These are phyloP conservation scores for Caenorhabditis brenneri DNA, from an alignment of 1,140 invertebrate genomes.

Conservation along the genomic window DNA sequence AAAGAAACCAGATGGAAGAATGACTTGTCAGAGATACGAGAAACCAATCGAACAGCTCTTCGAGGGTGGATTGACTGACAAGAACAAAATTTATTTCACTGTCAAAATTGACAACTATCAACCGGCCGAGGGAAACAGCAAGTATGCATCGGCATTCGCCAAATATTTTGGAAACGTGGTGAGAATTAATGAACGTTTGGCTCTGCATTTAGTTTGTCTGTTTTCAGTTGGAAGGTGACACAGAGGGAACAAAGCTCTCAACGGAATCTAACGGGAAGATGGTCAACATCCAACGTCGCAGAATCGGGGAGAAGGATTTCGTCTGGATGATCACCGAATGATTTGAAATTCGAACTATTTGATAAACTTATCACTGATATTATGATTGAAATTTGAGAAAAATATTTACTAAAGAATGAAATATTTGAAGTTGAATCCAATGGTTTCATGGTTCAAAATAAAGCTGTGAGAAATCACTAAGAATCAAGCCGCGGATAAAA, in stretches of 20 bases:
- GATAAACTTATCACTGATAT: no score
- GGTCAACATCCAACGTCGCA: not conserved
- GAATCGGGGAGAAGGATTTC: not conserved
- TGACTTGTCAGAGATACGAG: not conserved
- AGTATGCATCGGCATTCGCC: not conserved
- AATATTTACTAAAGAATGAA: no score
- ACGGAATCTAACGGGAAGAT: not conserved
- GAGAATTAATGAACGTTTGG: not conserved
- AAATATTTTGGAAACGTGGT: conserved; percentile 1
- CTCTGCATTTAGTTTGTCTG: not conserved
- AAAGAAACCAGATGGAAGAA: not conserved
- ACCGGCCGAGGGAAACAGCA: not conserved
- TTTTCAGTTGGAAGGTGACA: conserved; percentile 8
- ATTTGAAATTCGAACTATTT: no score
- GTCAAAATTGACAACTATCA: not conserved
- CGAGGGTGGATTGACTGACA: no score
- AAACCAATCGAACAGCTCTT: not conserved
- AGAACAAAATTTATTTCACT: not conserved
- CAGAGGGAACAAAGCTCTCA: not conserved
- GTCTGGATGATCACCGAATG: not conserved
- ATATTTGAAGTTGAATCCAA: no score
- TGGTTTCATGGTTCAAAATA: no score
- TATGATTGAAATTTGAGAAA: no score
- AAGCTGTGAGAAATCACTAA: no score
- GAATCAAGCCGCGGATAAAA: no score